Percentiles rank a stretch among this genome's conserved stretches.
Conservation (phyloP, 2,113 vertebrate species). For the Nothocercus nigrocapillus region DNA sequence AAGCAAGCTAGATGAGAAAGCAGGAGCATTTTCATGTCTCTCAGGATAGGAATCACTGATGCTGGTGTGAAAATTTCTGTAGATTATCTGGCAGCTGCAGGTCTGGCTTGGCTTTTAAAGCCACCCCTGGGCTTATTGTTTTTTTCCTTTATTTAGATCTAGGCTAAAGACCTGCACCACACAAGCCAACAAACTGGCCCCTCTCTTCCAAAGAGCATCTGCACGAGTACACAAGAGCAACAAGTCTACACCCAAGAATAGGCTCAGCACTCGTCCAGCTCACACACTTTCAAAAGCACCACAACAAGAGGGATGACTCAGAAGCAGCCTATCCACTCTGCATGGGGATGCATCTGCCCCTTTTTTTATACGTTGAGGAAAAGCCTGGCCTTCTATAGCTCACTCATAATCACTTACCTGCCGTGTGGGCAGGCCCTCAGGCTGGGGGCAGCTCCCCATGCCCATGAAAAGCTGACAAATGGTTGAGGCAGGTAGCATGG, state of each 20-base stretch:
- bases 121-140: background rate
- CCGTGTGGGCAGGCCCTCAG: background rate
- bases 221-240: background rate
- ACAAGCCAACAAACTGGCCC: background rate
- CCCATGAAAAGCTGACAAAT: background rate
- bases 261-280: background rate
- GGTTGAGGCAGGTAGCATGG: background rate
- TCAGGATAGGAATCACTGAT: background rate
- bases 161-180: background rate
- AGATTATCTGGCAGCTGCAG: background rate
- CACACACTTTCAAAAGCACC: background rate
- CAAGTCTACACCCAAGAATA: background rate
- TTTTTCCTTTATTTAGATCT: background rate
- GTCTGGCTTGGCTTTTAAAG: background rate
- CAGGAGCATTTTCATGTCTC: background rate
- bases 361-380: background rate
- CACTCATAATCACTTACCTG: accelerated
- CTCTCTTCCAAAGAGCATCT: background rate
- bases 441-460: background rate
- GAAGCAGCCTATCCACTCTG: background rate
- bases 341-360: accelerated
- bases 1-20: background rate
- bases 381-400: background rate
- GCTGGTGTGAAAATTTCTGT: background rate
- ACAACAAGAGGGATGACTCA: background rate